Evolutionary conservation across 2,113 vertebrate genomes (phyloP), one percentile per base, ranked within the genome.

Genomic region (Cyprinodon tularosa): DNA sequence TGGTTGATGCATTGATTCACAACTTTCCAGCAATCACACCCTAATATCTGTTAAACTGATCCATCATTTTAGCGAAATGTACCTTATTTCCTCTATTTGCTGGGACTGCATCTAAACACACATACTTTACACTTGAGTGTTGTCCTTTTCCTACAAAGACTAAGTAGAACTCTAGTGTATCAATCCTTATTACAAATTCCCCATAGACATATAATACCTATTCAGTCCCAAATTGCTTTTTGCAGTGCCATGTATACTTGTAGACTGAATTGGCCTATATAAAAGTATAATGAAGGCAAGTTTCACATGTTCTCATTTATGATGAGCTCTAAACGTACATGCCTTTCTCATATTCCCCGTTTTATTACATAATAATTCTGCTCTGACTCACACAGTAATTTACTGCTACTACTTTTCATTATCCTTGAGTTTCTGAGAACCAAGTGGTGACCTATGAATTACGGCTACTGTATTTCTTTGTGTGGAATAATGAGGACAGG

Each of bases 401-500:
- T 57, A 57, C 50, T 20, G 17, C 50, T 50, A 7, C 13, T 50
- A 39, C 40, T 66, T 65, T 59, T 65, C 39, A 39, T 71, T 59
- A 62, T 65, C 53, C 45, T 63, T 14, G 50, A 20, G 50, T 57
- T 0, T 53, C 37, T 68, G 42, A 20, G n/a, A 37, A 66, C 15
- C 36, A 36, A 62, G 60, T 39, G 53, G 39, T 74, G 8, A 76
- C 66, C n/a, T 50, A 60, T 48, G 29, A 29, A n/a, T 15, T 48
- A 0, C 17, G 66, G 64, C 11, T 68, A 22, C 50, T 63, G 2
- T 39, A 64, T 57, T 62, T 12, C 9, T 22, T 62, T 37, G 9
- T 59, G 38, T 44, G 72, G 62, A 69, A 80, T 79, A 77, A 76
- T 80, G 68, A 84, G 67, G 12, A 73, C 53, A 71, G 63, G 45